Base-by-base conservation (phyloP, 2,888 invertebrate species). In the Poecilobothrus nobilitatus region DNA sequence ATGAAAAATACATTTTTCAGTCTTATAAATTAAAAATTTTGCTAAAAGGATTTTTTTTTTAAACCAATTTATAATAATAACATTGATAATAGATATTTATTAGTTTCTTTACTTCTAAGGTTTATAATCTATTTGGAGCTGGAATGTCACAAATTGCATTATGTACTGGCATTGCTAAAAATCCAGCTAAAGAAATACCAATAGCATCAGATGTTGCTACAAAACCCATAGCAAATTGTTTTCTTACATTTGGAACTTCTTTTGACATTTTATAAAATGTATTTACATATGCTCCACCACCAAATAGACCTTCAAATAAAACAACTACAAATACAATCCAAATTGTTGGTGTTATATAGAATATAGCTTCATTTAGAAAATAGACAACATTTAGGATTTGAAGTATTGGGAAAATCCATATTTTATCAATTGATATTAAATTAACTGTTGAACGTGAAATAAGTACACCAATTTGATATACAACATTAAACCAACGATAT, bases 381-480 rank as follows among this genome's bases (percentile, higher is more conserved):
- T 90, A 78, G 0, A 83, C 76, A 9, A 90, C 85, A 78, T 91
- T 91, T 22, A 87, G 70, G 64, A 86, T 82, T 86, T 91, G 84
- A 63, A 94, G 82, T 5, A 90, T 77, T 0, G 91, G 84, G 82
- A 93, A 84, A 2, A 91, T 76, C 89, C 91, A 92, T 68, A 91
- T 84, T 72, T 84, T 84, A 66, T 86, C 84, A 44, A 92, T 84
- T 71, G 86, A 85, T 68, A 91, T 78, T 15, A 91, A 74, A 78
- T 89, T 90, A n/a, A 92, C 89, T 0, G 92, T 92, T 4, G 93
- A 93, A 70, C 93, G 84, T 0, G 93, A 92, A 53, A 92, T 81
- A 75, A 93, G 91, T 0, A 94, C 93, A 41, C 93, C 94, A 64
- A 92, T 83, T 81, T 94, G 93, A 79, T 94, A 94, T 74, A 87